phyloP scores from a whole-genome alignment of 2,797 vertebrate species.

The Chaunax sp. region DNA sequence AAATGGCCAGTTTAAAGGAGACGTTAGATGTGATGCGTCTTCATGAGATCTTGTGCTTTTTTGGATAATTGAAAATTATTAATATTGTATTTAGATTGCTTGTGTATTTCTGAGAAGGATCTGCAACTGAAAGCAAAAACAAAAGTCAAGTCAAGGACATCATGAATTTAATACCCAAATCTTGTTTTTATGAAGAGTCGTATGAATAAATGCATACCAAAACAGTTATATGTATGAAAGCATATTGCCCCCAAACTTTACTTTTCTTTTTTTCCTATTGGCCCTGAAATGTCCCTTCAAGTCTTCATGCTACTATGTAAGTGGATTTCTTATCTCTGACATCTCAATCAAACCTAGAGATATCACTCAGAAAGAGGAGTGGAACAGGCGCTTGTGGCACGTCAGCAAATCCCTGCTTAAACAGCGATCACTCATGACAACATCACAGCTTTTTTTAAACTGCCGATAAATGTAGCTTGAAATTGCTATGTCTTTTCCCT shows the following conservation, averaged over 20 bases:
- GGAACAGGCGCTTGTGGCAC: slow-evolving; percentile 51
- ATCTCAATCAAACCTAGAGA: slow-evolving; percentile 64
- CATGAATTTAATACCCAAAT: not conserved
- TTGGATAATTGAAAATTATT: not conserved
- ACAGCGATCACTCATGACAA: slow-evolving; percentile 63
- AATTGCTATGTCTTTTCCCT: slow-evolving; percentile 65
- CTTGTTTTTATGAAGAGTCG: slow-evolving; percentile 52
- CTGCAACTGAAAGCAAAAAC: slow-evolving; percentile 4
- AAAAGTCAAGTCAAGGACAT: slow-evolving; percentile 1
- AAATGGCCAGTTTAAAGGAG: too few relatives aligned
- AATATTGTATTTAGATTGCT: not conserved
- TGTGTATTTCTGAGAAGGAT: slow-evolving; percentile 3
- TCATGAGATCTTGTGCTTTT: not conserved
- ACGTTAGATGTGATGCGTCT: not conserved
- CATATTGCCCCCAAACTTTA: slow-evolving; percentile 41
- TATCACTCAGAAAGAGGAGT: slow-evolving; percentile 49
- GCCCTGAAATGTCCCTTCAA: slow-evolving; percentile 20
- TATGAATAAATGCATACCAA: slow-evolving; percentile 76
- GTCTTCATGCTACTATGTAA: slow-evolving; percentile 26
- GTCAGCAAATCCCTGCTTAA: slow-evolving; percentile 60
- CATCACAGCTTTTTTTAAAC: slow-evolving; percentile 56
- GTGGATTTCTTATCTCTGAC: slow-evolving; percentile 53
- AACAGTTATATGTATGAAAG: slow-evolving; percentile 54
- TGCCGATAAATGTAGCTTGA: slow-evolving; percentile 77
- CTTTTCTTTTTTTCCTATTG: slow-evolving; percentile 8